Evolutionary conservation across 2,113 vertebrate species (phyloP).

Genomic region (Xyrauchen texanus): DNA sequence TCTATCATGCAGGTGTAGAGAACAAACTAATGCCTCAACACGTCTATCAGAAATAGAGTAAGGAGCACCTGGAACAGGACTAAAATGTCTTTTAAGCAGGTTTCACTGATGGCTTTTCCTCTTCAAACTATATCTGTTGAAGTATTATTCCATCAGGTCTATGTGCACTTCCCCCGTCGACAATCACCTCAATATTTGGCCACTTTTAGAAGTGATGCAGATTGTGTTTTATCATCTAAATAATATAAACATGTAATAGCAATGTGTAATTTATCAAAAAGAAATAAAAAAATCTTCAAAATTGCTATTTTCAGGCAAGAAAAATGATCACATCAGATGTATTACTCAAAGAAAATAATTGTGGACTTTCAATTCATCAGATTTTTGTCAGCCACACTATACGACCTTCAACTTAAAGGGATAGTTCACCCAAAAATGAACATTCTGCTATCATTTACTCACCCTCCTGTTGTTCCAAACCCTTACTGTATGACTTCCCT

Average conservation of each 20-base stretch:
- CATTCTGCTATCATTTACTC: too few relatives aligned
- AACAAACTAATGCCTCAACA: neutral
- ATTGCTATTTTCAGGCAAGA: neutral
- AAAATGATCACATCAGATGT: neutral
- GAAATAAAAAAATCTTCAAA: neutral
- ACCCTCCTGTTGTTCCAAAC: too few relatives aligned
- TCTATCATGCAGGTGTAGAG: slow-evolving; percentile 2
- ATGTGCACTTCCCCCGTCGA: neutral
- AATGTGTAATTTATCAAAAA: neutral
- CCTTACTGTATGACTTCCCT: too few relatives aligned
- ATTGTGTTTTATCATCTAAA: slow-evolving; percentile 13
- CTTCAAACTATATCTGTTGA: neutral
- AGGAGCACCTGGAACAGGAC: neutral
- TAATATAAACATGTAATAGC: neutral
- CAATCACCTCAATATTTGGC: slow-evolving; percentile 28
- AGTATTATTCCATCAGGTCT: neutral
- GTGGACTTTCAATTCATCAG: neutral
- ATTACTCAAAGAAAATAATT: neutral
- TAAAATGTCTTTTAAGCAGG: neutral
- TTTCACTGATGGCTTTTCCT: neutral
- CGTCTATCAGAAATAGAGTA: neutral
- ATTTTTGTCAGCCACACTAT: neutral
- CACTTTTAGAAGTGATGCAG: slow-evolving; percentile 1
- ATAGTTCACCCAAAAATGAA: too few relatives aligned
- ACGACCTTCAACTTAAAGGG: neutral